phyloP scores from a whole-genome alignment of 2,888 invertebrate species.

The Nowickia ferox region DNA sequence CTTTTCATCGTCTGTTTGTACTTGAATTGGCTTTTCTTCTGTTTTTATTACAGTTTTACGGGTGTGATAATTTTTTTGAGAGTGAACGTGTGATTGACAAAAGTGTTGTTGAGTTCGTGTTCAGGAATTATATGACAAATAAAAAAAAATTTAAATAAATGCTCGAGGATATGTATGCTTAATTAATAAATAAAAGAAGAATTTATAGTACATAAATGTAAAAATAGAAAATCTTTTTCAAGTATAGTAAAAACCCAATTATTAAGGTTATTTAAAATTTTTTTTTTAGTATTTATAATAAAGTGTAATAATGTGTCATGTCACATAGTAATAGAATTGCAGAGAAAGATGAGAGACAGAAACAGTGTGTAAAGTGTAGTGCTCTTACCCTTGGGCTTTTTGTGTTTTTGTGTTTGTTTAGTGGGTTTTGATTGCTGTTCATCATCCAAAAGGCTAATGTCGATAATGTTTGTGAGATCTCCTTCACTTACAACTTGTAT shows the following conservation, averaged over 20 bases:
- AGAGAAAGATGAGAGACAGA: conserved; percentile 18
- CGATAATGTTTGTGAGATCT: conserved; percentile 80
- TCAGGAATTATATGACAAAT: conserved; percentile 28
- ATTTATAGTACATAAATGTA: conserved; percentile 42
- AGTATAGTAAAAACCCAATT: conserved; percentile 15
- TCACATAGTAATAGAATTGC: background rate
- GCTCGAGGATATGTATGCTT: background rate
- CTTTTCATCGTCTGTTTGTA: conserved; percentile 80
- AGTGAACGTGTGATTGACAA: conserved; percentile 19
- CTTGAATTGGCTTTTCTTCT: conserved; percentile 76
- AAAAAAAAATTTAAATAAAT: conserved; percentile 30
- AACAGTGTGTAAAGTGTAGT: conserved; percentile 70
- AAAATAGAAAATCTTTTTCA: background rate
- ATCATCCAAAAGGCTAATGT: conserved; percentile 81
- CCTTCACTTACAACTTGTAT: conserved; percentile 82
- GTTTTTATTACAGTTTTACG: conserved; percentile 73
- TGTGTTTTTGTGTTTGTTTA: conserved; percentile 78
- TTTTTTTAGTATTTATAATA: background rate
- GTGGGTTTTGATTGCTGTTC: conserved; percentile 76
- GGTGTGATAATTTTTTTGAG: conserved; percentile 30
- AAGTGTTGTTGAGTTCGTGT: conserved; percentile 37
- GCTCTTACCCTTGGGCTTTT: conserved; percentile 81
- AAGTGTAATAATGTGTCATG: conserved; percentile 21
- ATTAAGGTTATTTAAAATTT: conserved; percentile 19
- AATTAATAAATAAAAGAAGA: background rate